Evolutionary conservation across 2,113 vertebrate species (phyloP), one percentile per base, ranked within the genome.

Genomic region (Rhinopomastus cyanomelas): DNA sequence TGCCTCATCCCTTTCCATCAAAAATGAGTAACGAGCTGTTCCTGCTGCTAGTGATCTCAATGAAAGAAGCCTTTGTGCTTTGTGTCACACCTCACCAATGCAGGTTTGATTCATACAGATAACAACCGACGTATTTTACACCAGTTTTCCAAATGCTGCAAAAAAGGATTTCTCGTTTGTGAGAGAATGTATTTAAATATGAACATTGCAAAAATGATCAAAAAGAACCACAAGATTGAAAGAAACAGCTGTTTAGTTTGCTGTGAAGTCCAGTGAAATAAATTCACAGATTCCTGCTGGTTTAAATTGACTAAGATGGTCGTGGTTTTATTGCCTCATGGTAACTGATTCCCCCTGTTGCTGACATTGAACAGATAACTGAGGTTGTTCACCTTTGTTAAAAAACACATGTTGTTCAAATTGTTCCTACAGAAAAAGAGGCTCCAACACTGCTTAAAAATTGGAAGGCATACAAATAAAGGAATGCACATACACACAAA

Each of bases 401-500:
- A 79, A 87, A 77, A 85, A 51, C 8, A 79, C 4, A 5, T 36
- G 22, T 64, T 48, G 5, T 64, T 79, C 21, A 67, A 82, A 8
- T 26, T 49, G 20, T 72, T 87, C 29, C 53, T 42, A 25, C 11
- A 32, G 39, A 56, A 89, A 66, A 21, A 78, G 37, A 79, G n/a
- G 13, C 10, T 7, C 4, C 44, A 88, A 73, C 3, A 20, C 7
- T 44, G 37, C n/a, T 51, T 59, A 26, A 91, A 42, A 65, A 62
- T 48, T 15, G 39, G 13, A 29, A 85, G 49, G 4, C 88, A 61
- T 15, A 44, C 8, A 56, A 85, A 59, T 44, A 64, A 34, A 27
- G 1, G 19, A 1, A 25, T 2, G 29, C 4, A 36, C 3, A 30
- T 0, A 12, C 8, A 46, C 8, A 42, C 13, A 55, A 11, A 39